Base-by-base conservation (phyloP, 2,797 vertebrate species). In the Todus mexicanus region DNA sequence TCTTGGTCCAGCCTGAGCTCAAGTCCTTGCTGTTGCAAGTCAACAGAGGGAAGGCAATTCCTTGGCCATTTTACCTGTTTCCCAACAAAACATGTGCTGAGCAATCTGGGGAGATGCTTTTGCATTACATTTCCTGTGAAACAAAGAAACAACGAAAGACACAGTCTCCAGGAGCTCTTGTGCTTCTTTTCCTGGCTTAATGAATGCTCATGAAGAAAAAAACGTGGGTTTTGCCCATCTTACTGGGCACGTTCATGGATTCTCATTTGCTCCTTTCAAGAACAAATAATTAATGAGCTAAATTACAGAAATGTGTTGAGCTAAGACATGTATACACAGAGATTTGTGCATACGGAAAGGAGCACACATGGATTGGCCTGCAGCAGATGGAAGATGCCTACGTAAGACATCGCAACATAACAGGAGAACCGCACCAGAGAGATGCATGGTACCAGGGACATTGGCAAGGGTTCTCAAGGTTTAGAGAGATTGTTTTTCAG, bases 271-370 rank as follows among this genome's bases (percentile, higher is more conserved):
- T 59, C 50, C 43, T 19, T 38, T 42, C 29, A 37, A 25, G 27
- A 75, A 12, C 37, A 63, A 75, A 38, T 22, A 53, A 57, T 11
- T 51, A 27, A 27, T 6, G 33, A 53, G 40, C 23, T 20, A 14
- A n/a, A 66, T 18, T 13, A 25, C 31, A 53, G 51, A 25, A 31
- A 16, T 6, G 18, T 9, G 18, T 12, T 38, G 73, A 26, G 7
- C 59, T 45, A 35, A 21, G 5, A 47, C 40, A n/a, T 3, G 12
- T 29, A 17, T 3, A 19, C 1, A 5, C 16, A 22, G 4, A 1
- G 10, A 42, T 17, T 37, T 26, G 14, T 4, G 14, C 9, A 2
- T 3, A 17, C 1, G 26, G 40, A 48, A 40, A 47, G 53, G 33
- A 57, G 40, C 27, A 15, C 0, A 4, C 23, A 10, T 16, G 27